These are phyloP conservation scores for Ceratina calcarata DNA, from an alignment of 1,140 invertebrate genomes.

Conservation along the genomic window DNA sequence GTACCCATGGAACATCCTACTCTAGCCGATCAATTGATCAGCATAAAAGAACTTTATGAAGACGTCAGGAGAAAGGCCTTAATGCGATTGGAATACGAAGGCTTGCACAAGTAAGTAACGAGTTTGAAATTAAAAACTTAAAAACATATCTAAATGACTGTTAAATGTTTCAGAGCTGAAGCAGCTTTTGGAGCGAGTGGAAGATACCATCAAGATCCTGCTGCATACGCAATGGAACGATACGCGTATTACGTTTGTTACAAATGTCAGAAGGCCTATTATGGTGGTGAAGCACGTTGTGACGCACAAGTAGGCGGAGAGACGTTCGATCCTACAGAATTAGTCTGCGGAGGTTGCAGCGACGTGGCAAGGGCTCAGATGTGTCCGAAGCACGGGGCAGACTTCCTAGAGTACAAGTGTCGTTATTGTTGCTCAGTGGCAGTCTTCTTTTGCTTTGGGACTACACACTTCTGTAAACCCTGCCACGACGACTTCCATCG, in stretches of 20 bases:
- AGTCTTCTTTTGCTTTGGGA: slow-evolving; percentile 99
- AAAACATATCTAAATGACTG: not conserved
- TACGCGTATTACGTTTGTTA: slow-evolving; percentile 99
- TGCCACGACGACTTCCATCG: slow-evolving; percentile 99
- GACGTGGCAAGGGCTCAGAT: slow-evolving; percentile 96
- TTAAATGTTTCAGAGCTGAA: slow-evolving; percentile 80
- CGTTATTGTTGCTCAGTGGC: slow-evolving; percentile 99
- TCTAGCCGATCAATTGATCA: slow-evolving; percentile 88
- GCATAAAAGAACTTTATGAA: slow-evolving; percentile 90
- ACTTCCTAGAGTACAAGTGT: slow-evolving; percentile 99
- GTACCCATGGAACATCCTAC: slow-evolving; percentile 93
- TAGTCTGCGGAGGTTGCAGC: slow-evolving; percentile 98
- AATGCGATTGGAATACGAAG: slow-evolving; percentile 98
- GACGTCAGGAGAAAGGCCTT: slow-evolving; percentile 96
- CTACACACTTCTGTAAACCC: slow-evolving; percentile 98
- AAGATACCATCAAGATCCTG: slow-evolving; percentile 89
- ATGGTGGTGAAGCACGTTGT: slow-evolving; percentile 97
- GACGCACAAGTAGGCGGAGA: slow-evolving; percentile 91
- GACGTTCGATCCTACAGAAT: slow-evolving; percentile 94
- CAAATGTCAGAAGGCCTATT: slow-evolving; percentile 99
- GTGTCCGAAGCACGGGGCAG: slow-evolving; percentile 98
- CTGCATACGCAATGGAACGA: slow-evolving; percentile 95
- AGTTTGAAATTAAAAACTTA: too few relatives aligned
- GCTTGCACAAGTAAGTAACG: slow-evolving; percentile 84
- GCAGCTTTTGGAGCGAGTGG: slow-evolving; percentile 86